These are phyloP conservation scores for Drosophila ohnishii DNA, from an alignment of 1,140 invertebrate species.

Conservation along the genomic window DNA sequence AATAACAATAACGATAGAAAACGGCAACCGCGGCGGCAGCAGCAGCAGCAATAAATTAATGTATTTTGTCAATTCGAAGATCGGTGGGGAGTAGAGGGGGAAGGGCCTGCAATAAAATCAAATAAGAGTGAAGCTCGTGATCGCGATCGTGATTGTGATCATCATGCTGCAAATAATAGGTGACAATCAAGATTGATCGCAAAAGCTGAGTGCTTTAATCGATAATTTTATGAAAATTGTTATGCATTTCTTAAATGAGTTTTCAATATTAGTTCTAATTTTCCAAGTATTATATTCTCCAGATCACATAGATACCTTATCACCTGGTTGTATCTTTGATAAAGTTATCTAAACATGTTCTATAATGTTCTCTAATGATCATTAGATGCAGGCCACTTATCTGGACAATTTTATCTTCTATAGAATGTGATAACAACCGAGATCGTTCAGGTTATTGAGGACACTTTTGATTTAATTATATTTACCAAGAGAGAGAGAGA, in stretches of 20 bases:
- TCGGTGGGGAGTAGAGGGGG: slow-evolving; percentile 14
- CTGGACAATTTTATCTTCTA: slow-evolving; percentile 21
- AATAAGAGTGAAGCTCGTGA: slow-evolving; percentile 40
- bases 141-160: slow-evolving; percentile 39
- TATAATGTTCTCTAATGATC: slow-evolving; percentile 29
- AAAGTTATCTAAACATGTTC: slow-evolving; percentile 26
- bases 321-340: slow-evolving; percentile 9
- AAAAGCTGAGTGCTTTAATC: slow-evolving; percentile 1
- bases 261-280: neutral
- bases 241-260: neutral
- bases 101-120: slow-evolving; percentile 28
- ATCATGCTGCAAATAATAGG: slow-evolving; percentile 1
- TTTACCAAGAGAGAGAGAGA: neutral
- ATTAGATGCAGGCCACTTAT: slow-evolving; percentile 22
- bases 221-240: neutral
- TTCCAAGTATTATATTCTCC: no score
- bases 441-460: slow-evolving; percentile 11
- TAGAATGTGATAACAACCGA: slow-evolving; percentile 6
- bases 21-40: slow-evolving; percentile 5
- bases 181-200: slow-evolving; percentile 26
- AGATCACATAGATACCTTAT: slow-evolving; percentile 22
- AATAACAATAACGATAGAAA: slow-evolving; percentile 8
- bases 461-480: slow-evolving; percentile 16
- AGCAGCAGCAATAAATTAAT: slow-evolving; percentile 54
- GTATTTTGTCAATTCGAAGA: slow-evolving; percentile 56